phyloP scores from a whole-genome alignment of 2,113 vertebrate species.

The Alethe diademata region DNA sequence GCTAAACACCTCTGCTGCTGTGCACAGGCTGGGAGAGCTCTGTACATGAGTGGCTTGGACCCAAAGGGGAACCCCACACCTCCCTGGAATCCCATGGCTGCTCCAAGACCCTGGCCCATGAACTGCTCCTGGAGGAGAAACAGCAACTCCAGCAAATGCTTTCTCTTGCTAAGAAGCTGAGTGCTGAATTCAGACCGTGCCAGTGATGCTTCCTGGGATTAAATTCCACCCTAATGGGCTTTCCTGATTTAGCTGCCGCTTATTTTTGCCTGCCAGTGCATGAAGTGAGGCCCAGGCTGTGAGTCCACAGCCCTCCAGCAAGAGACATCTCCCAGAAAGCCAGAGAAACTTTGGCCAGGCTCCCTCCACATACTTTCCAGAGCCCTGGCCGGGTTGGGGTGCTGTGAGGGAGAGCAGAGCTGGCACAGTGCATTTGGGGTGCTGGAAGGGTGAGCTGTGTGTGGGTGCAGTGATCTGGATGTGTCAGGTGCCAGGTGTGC shows the following conservation, averaged over 20 bases:
- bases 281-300: not conserved
- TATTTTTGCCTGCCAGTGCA: not conserved
- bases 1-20: not conserved
- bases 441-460: not conserved
- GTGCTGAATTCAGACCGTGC: not conserved
- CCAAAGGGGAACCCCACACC: no score
- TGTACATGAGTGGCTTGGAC: not conserved
- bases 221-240: constrained; percentile 40
- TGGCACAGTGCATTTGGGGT: not conserved
- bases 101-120: not conserved
- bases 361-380: accelerated
- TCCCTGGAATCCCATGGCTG: not conserved
- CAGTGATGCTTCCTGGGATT: not conserved
- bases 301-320: not conserved
- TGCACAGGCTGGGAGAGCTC: not conserved
- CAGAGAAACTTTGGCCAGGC: not conserved
- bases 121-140: not conserved
- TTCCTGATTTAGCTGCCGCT: constrained; percentile 24
- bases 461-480: accelerated
- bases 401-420: accelerated
- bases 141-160: not conserved
- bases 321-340: not conserved
- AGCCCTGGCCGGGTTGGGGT: not conserved
- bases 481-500: not conserved
- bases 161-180: not conserved